Base-by-base conservation (phyloP, 1,140 invertebrate genomes). In the Varroa destructor region DNA sequence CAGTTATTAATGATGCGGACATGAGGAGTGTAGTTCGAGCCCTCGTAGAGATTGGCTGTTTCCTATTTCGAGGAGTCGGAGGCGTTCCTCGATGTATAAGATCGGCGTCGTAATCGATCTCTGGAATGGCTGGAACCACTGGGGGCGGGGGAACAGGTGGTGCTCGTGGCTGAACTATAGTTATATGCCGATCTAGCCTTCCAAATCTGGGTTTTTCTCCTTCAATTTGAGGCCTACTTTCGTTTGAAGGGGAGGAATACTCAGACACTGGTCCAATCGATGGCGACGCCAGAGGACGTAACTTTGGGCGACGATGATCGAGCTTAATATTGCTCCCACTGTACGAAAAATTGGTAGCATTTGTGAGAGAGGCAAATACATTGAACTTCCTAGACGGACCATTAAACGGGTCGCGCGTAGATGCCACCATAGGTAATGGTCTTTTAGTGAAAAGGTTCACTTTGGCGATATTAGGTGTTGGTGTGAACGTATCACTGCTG, bases 381-480 rank as follows among this genome's bases (percentile, higher is more conserved):
- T 67, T 67, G 37, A 67, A 67, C 37, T 67, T n/a, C 37, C 40
- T 67, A 12, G 61, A 10, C 46, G 61, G 61, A 40, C 14, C 61
- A 46, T 46, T 67, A 1, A 37, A 46, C 37, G 61, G 61, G 8
- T 12, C 37, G 2, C 61, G 40, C 1, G 61, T 67, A 12, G 61
- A 37, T 46, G 46, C 61, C 3, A 67, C 12, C 1, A 3, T 25
- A 40, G 61, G 61, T 43, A 46, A 12, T 43, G 36, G 5, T 40
- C 40, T 67, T 46, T 67, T 67, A 14, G 61, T 43, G 37, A 67
- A 67, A 12, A 67, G 37, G 61, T 67, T 67, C 61, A 67, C 61
- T 12, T 40, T 67, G 72, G 71, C 73, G 73, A 72, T 79, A 78
- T 40, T 75, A 76, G 71, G 78, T 77, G n/a, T 75, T 74, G 14